These are phyloP conservation scores for Teleopsis dalmanni DNA, from an alignment of 1,140 invertebrate species.

Conservation along the genomic window DNA sequence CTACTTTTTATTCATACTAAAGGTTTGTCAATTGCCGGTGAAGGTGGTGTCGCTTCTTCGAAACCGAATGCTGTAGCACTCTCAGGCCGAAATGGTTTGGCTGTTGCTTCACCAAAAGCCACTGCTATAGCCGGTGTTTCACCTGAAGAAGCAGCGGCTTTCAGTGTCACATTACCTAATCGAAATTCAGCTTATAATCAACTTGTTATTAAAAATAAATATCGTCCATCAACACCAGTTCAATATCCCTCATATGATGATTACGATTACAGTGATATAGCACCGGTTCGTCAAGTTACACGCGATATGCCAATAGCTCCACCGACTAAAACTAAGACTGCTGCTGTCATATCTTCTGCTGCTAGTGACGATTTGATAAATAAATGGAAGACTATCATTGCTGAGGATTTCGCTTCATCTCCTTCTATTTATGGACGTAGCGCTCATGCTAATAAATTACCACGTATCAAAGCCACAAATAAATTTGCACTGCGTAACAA, in stretches of 20 bases:
- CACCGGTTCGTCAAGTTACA: constrained; percentile 12
- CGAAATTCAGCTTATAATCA: no score
- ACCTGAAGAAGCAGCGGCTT: constrained; percentile 47
- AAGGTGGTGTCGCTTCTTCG: constrained; percentile 58
- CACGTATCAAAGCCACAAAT: no score
- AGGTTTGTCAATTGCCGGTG: constrained; percentile 55
- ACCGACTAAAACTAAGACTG: not conserved
- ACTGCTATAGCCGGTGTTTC: constrained; percentile 63
- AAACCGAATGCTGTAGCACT: constrained; percentile 60
- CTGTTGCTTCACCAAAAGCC: constrained; percentile 57
- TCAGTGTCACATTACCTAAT: constrained; percentile 35
- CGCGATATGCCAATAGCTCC: not conserved
- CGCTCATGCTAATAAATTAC: no score
- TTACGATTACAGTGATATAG: constrained; percentile 29
- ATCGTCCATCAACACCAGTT: not conserved
- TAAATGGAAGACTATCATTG: constrained; percentile 34
- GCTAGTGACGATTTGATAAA: constrained; percentile 16
- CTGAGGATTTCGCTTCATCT: constrained; percentile 31
- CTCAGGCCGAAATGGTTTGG: constrained; percentile 57
- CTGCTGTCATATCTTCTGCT: not conserved
- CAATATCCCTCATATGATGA: constrained; percentile 19
- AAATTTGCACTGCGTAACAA: no score
- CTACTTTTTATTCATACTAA: constrained; percentile 11
- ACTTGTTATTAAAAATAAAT: constrained; percentile 27
- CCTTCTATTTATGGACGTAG: no score